Conservation (phyloP, 1,140 invertebrate species). For the Andrena cerasifolii region DNA sequence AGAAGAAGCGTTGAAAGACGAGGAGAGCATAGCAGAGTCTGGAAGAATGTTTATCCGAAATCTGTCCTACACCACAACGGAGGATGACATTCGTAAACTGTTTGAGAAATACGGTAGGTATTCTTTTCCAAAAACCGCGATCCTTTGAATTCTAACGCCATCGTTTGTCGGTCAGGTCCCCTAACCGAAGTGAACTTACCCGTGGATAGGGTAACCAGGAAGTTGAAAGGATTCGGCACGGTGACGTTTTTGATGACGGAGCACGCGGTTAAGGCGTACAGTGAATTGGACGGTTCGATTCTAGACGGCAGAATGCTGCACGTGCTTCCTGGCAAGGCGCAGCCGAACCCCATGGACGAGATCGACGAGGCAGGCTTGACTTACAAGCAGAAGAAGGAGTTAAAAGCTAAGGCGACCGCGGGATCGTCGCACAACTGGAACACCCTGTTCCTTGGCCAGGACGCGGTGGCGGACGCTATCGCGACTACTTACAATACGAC, state of each 20-base stretch:
- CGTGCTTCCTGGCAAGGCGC: slow-evolving; percentile 93
- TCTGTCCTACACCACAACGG: slow-evolving; percentile 93
- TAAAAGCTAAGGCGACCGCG: slow-evolving; percentile 90
- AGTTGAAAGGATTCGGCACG: slow-evolving; percentile 96
- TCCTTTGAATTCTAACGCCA: slow-evolving; percentile 5
- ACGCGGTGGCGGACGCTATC: slow-evolving; percentile 96
- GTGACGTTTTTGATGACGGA: slow-evolving; percentile 98
- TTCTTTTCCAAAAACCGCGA: neutral
- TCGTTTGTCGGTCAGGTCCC: slow-evolving; percentile 84
- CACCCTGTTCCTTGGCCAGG: slow-evolving; percentile 95
- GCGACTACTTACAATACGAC: slow-evolving; percentile 92
- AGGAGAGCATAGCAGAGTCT: slow-evolving; percentile 93
- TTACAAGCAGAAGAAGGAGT: slow-evolving; percentile 94
- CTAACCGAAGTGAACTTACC: slow-evolving; percentile 95
- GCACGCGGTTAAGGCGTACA: slow-evolving; percentile 95
- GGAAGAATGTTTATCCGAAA: slow-evolving; percentile 98
- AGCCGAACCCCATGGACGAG: slow-evolving; percentile 82
- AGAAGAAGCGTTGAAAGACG: slow-evolving; percentile 86
- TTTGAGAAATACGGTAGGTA: slow-evolving; percentile 93
- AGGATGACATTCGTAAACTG: slow-evolving; percentile 92
- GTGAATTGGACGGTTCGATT: slow-evolving; percentile 92
- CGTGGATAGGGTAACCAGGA: slow-evolving; percentile 91
- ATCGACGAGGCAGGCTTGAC: slow-evolving; percentile 84
- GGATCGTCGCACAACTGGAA: slow-evolving; percentile 97
- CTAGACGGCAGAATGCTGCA: slow-evolving; percentile 97